A percentile compares a stretch with the other conserved stretches of the same genome.
phyloP scores from a whole-genome alignment of 2,888 invertebrate species.

The Parelbella ahira region DNA sequence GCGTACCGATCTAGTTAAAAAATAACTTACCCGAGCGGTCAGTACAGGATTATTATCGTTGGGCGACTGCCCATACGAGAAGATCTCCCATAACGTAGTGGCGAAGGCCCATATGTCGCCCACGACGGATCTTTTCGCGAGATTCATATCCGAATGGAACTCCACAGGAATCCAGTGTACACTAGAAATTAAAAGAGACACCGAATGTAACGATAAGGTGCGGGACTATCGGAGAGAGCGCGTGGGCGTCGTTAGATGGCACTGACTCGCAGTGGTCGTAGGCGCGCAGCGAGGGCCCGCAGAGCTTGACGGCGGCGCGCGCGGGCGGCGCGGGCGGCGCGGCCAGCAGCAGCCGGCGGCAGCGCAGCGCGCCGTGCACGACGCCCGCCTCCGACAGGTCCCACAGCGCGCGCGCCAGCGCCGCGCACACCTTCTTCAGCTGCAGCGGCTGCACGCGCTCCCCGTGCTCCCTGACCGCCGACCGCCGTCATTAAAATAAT shows the following conservation, averaged over 20 bases:
- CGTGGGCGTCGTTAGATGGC: too few relatives aligned
- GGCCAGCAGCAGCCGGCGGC: slow-evolving; percentile 89
- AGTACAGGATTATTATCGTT: slow-evolving; percentile 65
- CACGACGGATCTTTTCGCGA: slow-evolving; percentile 83
- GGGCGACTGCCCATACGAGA: slow-evolving; percentile 85
- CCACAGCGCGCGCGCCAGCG: slow-evolving; percentile 91
- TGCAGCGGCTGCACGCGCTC: slow-evolving; percentile 83
- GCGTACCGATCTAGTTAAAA: too few relatives aligned
- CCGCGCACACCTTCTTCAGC: slow-evolving; percentile 89
- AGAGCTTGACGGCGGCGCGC: slow-evolving; percentile 87
- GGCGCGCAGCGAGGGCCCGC: slow-evolving; percentile 88
- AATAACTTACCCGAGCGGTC: slow-evolving; percentile 57
- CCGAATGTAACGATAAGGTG: too few relatives aligned
- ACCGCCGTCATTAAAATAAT: too few relatives aligned
- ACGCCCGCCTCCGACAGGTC: slow-evolving; percentile 91
- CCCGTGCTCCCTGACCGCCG: slow-evolving; percentile 59
- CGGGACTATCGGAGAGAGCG: too few relatives aligned
- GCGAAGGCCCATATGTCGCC: slow-evolving; percentile 96
- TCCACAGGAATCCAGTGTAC: slow-evolving; percentile 95
- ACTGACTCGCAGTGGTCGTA: slow-evolving; percentile 85
- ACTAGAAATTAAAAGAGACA: slow-evolving; percentile 77
- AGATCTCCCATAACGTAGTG: slow-evolving; percentile 96
- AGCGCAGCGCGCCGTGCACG: slow-evolving; percentile 92
- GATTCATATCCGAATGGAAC: slow-evolving; percentile 84
- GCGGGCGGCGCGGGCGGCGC: slow-evolving; percentile 84